phyloP scores from a whole-genome alignment of 2,888 invertebrate species.

The Drosophila algonquin region DNA sequence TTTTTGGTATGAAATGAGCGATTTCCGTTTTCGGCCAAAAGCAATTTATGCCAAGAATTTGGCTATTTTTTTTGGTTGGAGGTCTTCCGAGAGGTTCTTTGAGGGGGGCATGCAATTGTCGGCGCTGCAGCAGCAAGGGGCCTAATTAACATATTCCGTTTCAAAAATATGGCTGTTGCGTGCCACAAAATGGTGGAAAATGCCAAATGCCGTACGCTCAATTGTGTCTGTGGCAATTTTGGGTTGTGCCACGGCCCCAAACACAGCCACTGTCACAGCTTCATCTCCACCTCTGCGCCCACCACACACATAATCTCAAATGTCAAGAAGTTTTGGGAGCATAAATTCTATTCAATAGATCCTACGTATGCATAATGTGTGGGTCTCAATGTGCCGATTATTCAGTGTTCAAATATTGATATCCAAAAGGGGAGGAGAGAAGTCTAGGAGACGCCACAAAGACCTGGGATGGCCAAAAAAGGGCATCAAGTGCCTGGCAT shows the following conservation, averaged over 20 bases:
- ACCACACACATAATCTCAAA: slow-evolving; percentile 38
- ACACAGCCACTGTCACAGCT: slow-evolving; percentile 12
- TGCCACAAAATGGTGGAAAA: slow-evolving; percentile 72
- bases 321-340: slow-evolving; percentile 66
- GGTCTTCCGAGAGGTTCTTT: slow-evolving; percentile 35
- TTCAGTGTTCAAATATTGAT: slow-evolving; percentile 49
- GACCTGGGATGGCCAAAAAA: slow-evolving; percentile 51
- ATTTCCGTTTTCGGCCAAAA: slow-evolving; percentile 64
- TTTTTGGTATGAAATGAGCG: slow-evolving; percentile 62
- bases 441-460: slow-evolving; percentile 9
- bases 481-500: slow-evolving; percentile 52
- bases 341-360: slow-evolving; percentile 39
- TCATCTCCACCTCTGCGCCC: neutral
- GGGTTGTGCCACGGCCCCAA: slow-evolving; percentile 14
- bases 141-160: slow-evolving; percentile 76
- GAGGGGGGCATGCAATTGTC: slow-evolving; percentile 48
- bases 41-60: slow-evolving; percentile 69
- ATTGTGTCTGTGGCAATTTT: slow-evolving; percentile 64
- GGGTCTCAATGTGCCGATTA: slow-evolving; percentile 64
- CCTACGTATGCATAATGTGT: slow-evolving; percentile 63
- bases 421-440: slow-evolving; percentile 12
- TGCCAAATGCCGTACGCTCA: slow-evolving; percentile 72
- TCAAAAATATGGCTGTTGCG: slow-evolving; percentile 62
- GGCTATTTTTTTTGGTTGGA: slow-evolving; percentile 31
- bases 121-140: slow-evolving; percentile 23